Conservation (phyloP, 1,140 invertebrate genomes). For the Pseudomyrmex concolor region DNA sequence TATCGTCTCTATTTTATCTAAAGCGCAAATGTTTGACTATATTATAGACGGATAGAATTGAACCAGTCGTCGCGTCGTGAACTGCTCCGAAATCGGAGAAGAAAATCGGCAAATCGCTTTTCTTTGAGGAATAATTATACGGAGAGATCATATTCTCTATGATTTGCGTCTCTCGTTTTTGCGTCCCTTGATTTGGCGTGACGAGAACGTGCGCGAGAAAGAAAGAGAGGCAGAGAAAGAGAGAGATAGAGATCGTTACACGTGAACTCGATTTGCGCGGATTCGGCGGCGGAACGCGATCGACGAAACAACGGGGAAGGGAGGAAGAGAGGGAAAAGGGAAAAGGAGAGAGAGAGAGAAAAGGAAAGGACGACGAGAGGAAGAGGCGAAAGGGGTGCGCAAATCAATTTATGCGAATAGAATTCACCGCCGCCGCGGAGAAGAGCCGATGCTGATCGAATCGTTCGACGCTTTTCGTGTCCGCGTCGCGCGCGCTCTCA, state of each 20-base stretch:
- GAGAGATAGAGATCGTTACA: neutral
- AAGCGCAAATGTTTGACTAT: conserved; percentile 39
- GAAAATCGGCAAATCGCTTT: neutral
- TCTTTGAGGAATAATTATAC: neutral
- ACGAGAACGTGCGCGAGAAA: neutral
- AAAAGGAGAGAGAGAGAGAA: too few species aligned
- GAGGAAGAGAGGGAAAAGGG: too few species aligned
- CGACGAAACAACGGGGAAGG: conserved; percentile 31
- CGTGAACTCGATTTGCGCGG: conserved; percentile 43
- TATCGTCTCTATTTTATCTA: conserved; percentile 38
- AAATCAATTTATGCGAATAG: conserved; percentile 60
- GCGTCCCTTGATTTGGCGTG: neutral
- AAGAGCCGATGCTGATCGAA: conserved; percentile 37
- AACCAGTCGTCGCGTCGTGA: neutral
- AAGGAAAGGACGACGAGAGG: neutral
- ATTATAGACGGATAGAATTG: neutral
- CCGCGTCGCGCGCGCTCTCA: neutral
- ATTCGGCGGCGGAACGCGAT: conserved; percentile 39
- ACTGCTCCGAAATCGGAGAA: neutral
- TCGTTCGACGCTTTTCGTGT: neutral
- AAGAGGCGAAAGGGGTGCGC: neutral
- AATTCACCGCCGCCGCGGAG: conserved; percentile 26
- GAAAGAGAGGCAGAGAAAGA: too few species aligned
- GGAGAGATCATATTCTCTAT: neutral
- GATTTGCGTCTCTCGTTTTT: too few species aligned